phyloP scores from a whole-genome alignment of 2,888 invertebrate species.

The Hydrotaea diabolus region DNA sequence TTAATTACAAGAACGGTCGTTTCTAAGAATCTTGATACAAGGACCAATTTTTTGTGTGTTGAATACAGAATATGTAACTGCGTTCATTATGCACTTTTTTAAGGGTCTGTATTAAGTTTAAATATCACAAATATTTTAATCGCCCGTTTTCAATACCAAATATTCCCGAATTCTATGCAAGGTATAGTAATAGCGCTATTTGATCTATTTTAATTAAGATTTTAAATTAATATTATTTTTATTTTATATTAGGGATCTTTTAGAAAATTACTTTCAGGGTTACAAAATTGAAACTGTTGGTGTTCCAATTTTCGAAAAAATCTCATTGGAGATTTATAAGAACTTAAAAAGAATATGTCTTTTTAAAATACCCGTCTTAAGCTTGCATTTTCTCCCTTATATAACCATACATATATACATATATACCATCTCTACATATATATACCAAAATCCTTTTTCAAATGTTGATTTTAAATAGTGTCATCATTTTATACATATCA shows the following conservation, averaged over 20 bases:
- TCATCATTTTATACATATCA: constrained; percentile 1
- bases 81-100: too few relatives aligned
- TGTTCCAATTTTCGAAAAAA: constrained; percentile 16
- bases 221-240: neutral
- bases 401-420: neutral
- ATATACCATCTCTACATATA: constrained; percentile 2
- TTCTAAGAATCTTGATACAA: too few relatives aligned
- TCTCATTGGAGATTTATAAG: constrained; percentile 31
- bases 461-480: constrained; percentile 40
- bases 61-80: too few relatives aligned
- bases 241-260: constrained; percentile 15
- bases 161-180: too few relatives aligned
- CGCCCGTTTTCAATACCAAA: too few relatives aligned
- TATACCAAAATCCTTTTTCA: constrained; percentile 31
- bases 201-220: too few relatives aligned
- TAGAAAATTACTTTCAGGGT: neutral
- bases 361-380: constrained; percentile 17
- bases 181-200: too few relatives aligned
- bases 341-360: neutral
- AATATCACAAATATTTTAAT: too few relatives aligned
- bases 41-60: too few relatives aligned
- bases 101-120: too few relatives aligned
- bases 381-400: constrained; percentile 26
- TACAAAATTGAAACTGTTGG: constrained; percentile 28
- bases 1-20: too few relatives aligned